phyloP scores from a whole-genome alignment of 2,888 invertebrate species.

The Listrodromus nycthemerus region DNA sequence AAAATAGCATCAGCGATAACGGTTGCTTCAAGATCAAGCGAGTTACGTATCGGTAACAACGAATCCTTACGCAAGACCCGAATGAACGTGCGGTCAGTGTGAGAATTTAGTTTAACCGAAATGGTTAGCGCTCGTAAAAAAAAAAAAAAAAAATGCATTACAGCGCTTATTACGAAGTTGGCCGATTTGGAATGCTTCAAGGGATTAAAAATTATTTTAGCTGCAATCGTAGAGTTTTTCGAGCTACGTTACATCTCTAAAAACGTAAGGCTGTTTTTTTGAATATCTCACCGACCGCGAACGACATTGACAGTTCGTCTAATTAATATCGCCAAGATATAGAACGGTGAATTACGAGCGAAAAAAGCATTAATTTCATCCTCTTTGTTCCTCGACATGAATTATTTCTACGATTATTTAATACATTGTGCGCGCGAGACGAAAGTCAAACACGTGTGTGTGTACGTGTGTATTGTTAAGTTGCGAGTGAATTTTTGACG shows the following conservation, averaged over 20 bases:
- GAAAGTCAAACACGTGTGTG: slow-evolving; percentile 1
- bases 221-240: too few relatives aligned
- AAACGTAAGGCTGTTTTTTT: slow-evolving; percentile 66
- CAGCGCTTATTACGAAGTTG: too few relatives aligned
- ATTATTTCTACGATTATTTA: slow-evolving; percentile 57
- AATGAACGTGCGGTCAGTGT: too few relatives aligned
- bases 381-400: slow-evolving; percentile 37
- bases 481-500: slow-evolving; percentile 1
- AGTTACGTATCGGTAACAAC: background rate
- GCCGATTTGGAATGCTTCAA: too few relatives aligned
- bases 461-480: background rate
- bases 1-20: background rate
- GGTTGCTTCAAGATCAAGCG: background rate
- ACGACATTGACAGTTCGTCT: background rate
- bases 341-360: too few relatives aligned
- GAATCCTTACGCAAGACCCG: too few relatives aligned
- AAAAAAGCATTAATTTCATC: slow-evolving; percentile 28
- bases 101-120: too few relatives aligned
- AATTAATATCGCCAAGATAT: too few relatives aligned
- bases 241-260: slow-evolving; percentile 56
- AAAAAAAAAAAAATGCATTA: too few relatives aligned
- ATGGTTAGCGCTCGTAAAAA: too few relatives aligned
- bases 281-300: slow-evolving; percentile 45
- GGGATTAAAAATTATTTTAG: slow-evolving; percentile 42
- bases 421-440: slow-evolving; percentile 32